Percentiles rank a stretch among this genome's conserved stretches.
Conservation (phyloP, 2,797 vertebrate genomes). For the Bucorvus abyssinicus region DNA sequence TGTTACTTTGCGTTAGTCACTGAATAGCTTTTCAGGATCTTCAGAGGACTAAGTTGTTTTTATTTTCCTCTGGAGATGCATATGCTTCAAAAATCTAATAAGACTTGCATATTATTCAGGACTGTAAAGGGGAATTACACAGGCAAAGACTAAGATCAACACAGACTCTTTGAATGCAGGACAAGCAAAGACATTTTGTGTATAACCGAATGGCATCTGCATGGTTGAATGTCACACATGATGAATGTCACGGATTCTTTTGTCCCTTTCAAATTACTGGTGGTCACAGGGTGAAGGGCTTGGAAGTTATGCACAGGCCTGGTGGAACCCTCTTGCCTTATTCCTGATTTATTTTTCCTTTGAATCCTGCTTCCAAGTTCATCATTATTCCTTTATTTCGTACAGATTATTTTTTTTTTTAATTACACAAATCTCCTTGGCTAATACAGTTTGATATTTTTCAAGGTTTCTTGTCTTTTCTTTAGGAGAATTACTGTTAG, state of each 20-base stretch:
- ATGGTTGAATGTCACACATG: background rate
- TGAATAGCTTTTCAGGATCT: background rate
- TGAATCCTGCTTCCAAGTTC: background rate
- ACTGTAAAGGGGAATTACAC: background rate
- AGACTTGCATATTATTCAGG: background rate
- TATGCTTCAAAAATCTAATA: background rate
- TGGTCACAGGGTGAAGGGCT: background rate
- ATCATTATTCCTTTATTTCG: background rate
- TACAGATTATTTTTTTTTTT: background rate
- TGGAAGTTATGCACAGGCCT: background rate
- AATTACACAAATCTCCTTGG: background rate
- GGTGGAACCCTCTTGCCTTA: background rate
- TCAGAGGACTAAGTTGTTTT: background rate
- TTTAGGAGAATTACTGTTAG: background rate
- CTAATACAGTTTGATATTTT: background rate
- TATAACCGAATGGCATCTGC: background rate
- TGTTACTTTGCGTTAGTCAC: background rate
- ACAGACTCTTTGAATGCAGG: background rate
- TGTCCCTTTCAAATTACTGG: background rate
- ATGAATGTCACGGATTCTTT: background rate
- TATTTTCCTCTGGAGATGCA: background rate
- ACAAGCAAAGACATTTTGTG: background rate
- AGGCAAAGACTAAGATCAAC: background rate
- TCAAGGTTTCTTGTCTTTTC: background rate
- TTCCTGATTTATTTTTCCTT: background rate